Evolutionary conservation across 2,113 vertebrate genomes (phyloP), one percentile per base, ranked within the genome.

Genomic region (Pogonocichla stellata): DNA sequence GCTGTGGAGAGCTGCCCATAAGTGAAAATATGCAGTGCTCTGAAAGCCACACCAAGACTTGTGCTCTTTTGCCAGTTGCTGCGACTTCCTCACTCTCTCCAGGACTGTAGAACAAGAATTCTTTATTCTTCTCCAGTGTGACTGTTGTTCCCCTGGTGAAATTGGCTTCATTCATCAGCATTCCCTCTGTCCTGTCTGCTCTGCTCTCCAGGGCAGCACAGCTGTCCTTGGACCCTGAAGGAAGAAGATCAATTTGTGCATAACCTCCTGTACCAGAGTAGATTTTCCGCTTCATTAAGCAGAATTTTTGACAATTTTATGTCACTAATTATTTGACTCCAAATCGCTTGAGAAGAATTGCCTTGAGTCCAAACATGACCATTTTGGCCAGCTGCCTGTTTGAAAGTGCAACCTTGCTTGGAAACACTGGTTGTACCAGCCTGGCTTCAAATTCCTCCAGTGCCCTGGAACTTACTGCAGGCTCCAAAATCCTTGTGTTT

Each of bases 51-150:
- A 15, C 86, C 64, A 3, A 69, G 84, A 24, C 73, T 95, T 74
- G 48, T 75, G 53, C 84, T 81, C 61, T 56, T 34, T 28, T 57
- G 51, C 73, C 61, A 61, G 84, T 93, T 94, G 78, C 93, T 84
- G 86, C 82, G 85, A 92, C 92, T 93, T 94, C 90, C 64, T 48
- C 13, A 33, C 72, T 33, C 34, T 80, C 67, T 56, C 88, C 45
- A 36, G 61, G 14, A 19, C 50, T 40, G 48, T 36, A 50, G 57
- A 92, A 75, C 90, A 92, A 79, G 81, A 28, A 6, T n/a, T 20
- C 78, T 90, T 94, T 93, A 81, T 93, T 82, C 66, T 40, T 26
- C 7, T 4, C 81, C 71, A 85, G 51, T 0, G 1, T 29, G 65
- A 31, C 8, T 36, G 1, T 86, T 42, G 38, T 56, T 91, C 47